Conservation (phyloP, 2,113 vertebrate genomes). For the Marmota monax region DNA sequence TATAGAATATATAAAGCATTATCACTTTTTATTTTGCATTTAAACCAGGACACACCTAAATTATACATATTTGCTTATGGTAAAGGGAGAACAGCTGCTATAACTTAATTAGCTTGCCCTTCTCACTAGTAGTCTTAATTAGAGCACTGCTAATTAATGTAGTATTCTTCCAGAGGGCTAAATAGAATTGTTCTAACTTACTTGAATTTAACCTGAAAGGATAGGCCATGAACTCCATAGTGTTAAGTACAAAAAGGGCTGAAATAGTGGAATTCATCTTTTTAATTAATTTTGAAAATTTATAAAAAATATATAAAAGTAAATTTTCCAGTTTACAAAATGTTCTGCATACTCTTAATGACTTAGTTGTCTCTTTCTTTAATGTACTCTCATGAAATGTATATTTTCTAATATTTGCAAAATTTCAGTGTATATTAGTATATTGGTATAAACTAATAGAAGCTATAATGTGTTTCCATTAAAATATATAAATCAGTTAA, state of each 20-base stretch:
- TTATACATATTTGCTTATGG: neutral
- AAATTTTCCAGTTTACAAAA: neutral
- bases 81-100: slow-evolving; percentile 51
- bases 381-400: slow-evolving; percentile 33
- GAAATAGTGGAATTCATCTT: slow-evolving; percentile 56
- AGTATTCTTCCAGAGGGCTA: slow-evolving; percentile 59
- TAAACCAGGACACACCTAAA: neutral
- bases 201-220: slow-evolving; percentile 66
- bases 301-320: neutral
- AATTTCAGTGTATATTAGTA: neutral
- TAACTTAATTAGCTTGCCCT: slow-evolving; percentile 72
- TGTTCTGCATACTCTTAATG: neutral
- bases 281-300: slow-evolving; percentile 13
- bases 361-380: neutral
- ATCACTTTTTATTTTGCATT: neutral
- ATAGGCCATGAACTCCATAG: neutral
- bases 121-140: slow-evolving; percentile 53
- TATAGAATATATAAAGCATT: neutral
- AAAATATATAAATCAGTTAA: neutral
- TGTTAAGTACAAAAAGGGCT: slow-evolving; percentile 24
- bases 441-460: neutral
- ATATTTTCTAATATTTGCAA: slow-evolving; percentile 5
- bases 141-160: slow-evolving; percentile 57
- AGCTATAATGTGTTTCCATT: neutral
- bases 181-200: slow-evolving; percentile 45